Evolutionary conservation across 2,113 vertebrate species (phyloP).

Genomic region (Psammodynastes pulverulentus): DNA sequence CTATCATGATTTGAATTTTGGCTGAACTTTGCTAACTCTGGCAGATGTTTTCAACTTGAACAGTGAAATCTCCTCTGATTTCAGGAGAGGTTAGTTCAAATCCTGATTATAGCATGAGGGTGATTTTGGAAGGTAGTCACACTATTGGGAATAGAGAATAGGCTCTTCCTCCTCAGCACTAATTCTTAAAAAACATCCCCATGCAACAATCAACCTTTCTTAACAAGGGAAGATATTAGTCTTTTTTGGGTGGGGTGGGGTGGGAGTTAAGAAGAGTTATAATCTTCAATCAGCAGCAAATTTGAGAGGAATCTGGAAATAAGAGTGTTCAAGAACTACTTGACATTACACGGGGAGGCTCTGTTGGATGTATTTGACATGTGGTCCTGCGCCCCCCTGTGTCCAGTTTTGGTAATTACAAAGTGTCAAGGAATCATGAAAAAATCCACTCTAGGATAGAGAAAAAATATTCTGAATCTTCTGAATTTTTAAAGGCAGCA

Average conservation of each 20-base stretch:
- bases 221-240: neutral
- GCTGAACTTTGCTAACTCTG: neutral
- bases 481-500: neutral
- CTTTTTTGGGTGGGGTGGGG: neutral
- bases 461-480: neutral
- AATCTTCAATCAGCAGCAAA: neutral
- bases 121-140: neutral
- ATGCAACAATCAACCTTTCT: neutral
- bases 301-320: neutral
- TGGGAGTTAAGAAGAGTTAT: neutral
- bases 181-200: neutral
- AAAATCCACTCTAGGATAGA: neutral
- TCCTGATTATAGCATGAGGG: neutral
- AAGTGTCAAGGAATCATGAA: neutral
- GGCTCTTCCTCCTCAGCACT: neutral
- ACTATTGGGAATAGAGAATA: neutral
- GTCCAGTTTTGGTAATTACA: neutral
- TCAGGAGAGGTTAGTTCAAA: neutral
- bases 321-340: neutral
- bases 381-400: neutral
- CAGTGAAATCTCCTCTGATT: neutral
- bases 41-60: neutral
- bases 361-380: neutral
- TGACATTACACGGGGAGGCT: neutral
- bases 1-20: neutral